Evolutionary conservation across 2,888 invertebrate species (phyloP).

Genomic region (Tipula helvola): DNA sequence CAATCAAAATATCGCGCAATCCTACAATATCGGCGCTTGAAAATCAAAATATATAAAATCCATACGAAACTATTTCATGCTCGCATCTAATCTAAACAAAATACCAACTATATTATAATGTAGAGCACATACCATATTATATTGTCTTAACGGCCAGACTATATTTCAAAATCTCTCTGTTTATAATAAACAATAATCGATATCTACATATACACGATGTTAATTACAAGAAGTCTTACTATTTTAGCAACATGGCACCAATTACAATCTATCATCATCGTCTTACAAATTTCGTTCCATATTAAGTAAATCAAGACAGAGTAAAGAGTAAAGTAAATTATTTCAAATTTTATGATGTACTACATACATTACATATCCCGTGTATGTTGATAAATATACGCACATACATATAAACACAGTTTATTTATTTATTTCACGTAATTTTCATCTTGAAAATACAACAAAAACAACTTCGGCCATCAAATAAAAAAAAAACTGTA

Average conservation of each 20-base stretch:
- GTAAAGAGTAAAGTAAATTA: neutral
- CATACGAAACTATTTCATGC: neutral
- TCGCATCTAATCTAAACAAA: neutral
- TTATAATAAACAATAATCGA: neutral
- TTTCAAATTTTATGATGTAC: neutral
- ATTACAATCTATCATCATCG: neutral
- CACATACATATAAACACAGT: neutral
- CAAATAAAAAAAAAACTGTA: neutral
- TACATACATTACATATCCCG: neutral
- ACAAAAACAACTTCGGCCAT: neutral
- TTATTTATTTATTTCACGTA: conserved; percentile 4
- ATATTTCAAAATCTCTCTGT: neutral
- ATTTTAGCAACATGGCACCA: neutral
- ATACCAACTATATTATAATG: neutral
- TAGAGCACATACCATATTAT: neutral
- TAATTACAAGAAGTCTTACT: neutral
- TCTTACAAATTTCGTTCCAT: neutral
- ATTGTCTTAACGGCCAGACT: neutral
- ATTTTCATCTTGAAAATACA: neutral
- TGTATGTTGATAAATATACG: neutral
- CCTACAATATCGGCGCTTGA: neutral
- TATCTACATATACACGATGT: neutral
- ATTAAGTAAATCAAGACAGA: neutral
- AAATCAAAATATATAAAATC: neutral
- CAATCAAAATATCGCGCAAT: neutral